Percentiles rank a stretch among this genome's conserved stretches.
phyloP scores from a whole-genome alignment of 1,140 invertebrate genomes.

The Ridgeia piscesae region DNA sequence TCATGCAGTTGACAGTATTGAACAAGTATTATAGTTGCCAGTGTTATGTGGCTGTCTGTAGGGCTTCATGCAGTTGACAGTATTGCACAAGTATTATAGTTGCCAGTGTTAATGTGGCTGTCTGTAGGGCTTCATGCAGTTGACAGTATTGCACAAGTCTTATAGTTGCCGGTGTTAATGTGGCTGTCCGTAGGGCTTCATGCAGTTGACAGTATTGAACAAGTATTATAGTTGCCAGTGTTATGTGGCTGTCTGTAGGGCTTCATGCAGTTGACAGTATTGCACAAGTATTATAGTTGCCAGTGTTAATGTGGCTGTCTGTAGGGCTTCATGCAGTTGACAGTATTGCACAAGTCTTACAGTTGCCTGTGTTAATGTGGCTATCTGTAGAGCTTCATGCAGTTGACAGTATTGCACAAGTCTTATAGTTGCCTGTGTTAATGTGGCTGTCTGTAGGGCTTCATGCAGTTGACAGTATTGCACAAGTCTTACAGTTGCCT shows the following conservation, averaged over 20 bases:
- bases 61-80: not conserved
- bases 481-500: too few species aligned
- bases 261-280: too few species aligned
- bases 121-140: not conserved
- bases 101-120: not conserved
- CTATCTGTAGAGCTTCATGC: not conserved
- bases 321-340: not conserved
- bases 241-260: too few species aligned
- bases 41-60: not conserved
- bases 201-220: not conserved
- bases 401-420: too few species aligned
- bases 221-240: too few species aligned
- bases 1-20: slow-evolving; percentile 4
- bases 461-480: slow-evolving; percentile 4
- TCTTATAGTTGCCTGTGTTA: not conserved
- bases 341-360: too few species aligned
- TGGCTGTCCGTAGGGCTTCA: not conserved
- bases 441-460: not conserved
- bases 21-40: too few species aligned
- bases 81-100: too few species aligned
- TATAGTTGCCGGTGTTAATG: not conserved
- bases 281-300: too few species aligned
- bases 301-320: not conserved
- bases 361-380: not conserved
- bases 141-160: too few species aligned